Evolutionary conservation across 2,888 invertebrate genomes (phyloP).

Genomic region (Drosophila rellima): DNA sequence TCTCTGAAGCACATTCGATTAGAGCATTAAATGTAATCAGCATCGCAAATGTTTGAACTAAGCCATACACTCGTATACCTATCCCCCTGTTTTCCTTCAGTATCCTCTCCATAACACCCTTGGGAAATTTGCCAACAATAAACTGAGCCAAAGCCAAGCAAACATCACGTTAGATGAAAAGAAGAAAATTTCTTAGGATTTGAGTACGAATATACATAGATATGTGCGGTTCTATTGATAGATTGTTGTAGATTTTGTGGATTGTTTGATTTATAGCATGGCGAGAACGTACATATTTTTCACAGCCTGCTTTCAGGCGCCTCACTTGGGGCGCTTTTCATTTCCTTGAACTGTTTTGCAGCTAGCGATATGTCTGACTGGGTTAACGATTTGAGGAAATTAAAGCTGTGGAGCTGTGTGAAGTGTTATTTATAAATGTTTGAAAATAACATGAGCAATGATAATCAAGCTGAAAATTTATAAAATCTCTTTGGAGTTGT

Average conservation of each 20-base stretch:
- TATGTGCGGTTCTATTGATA: constrained; percentile 14
- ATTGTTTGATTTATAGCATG: constrained; percentile 23
- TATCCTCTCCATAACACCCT: constrained; percentile 53
- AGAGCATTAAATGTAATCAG: constrained; percentile 74
- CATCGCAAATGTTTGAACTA: constrained; percentile 69
- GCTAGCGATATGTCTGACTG: background rate
- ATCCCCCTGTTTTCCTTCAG: background rate
- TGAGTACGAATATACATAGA: constrained; percentile 13
- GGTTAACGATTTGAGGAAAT: constrained; percentile 1
- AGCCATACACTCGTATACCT: constrained; percentile 17
- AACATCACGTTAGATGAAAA: constrained; percentile 22
- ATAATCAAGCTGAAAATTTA: background rate
- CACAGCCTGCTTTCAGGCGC: background rate
- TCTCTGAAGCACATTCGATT: constrained; percentile 57
- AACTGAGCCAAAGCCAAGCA: constrained; percentile 34
- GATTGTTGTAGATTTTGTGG: constrained; percentile 27
- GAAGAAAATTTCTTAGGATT: constrained; percentile 14
- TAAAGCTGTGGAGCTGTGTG: background rate
- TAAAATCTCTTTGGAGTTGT: background rate
- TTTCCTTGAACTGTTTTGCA: constrained; percentile 1
- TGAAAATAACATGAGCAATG: background rate
- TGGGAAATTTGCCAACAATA: constrained; percentile 74
- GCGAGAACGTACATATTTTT: background rate
- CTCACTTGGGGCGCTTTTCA: constrained; percentile 15
- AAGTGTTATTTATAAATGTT: background rate